A percentile compares a stretch with the other conserved stretches of the same genome.
Conservation (phyloP, 92 coral and sea anemone species). For the Paramuricea clavata region DNA sequence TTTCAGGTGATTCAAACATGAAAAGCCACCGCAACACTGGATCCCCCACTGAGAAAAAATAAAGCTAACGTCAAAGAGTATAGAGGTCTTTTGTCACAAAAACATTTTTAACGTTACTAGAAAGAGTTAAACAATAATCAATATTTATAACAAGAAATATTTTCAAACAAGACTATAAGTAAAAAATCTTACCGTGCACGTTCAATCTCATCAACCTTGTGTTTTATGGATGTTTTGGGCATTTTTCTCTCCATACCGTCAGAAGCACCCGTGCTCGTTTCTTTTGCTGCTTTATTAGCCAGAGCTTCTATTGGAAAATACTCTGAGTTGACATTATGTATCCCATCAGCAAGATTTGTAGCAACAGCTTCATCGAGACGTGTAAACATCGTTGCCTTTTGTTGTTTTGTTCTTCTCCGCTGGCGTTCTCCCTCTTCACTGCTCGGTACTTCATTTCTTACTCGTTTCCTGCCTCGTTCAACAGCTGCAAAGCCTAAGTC, state of each 20-base stretch:
- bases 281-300: constrained; percentile 43
- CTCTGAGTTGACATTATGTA: constrained; percentile 50
- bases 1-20: not conserved
- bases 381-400: constrained; percentile 41
- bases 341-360: constrained; percentile 53
- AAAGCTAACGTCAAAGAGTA: too few relatives aligned
- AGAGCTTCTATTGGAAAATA: constrained; percentile 50
- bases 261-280: constrained; percentile 8
- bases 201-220: constrained; percentile 40
- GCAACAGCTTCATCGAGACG: constrained; percentile 35
- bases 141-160: too few relatives aligned
- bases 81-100: not conserved
- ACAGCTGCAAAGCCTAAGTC: not conserved
- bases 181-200: constrained; percentile 40
- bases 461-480: constrained; percentile 1
- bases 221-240: not conserved
- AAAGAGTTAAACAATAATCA: too few relatives aligned
- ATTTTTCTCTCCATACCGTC: not conserved
- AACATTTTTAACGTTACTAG: too few relatives aligned
- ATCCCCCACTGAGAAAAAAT: not conserved
- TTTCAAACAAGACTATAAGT: too few relatives aligned
- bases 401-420: not conserved
- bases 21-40: not conserved
- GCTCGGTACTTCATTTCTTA: not conserved
- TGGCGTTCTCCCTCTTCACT: constrained; percentile 9